Evolutionary conservation across 2,888 invertebrate genomes (phyloP), one percentile per base, ranked within the genome.

Genomic region (Tenthredo mesomela): DNA sequence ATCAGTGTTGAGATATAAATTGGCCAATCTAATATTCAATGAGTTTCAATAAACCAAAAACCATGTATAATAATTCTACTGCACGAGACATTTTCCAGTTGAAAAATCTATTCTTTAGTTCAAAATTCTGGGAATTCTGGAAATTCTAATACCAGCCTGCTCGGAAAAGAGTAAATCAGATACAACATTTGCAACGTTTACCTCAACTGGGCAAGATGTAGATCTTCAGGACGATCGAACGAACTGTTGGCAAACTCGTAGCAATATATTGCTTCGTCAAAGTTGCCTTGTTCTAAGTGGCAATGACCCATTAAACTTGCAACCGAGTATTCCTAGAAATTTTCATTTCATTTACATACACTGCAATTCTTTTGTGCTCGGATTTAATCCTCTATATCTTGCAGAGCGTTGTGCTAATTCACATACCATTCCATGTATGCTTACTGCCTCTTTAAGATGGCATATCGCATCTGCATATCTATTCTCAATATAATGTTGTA

Each of bases 271-370:
- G 90, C 90, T 25, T 88, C 84, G 21, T 84, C 40, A 0, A 86
- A 33, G 5, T 89, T 50, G 4, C 87, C 88, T 29, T 84, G 18
- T 87, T 89, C 87, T 25, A 88, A 88, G 25, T 88, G 84, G 54
- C 89, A 89, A 73, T 92, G 92, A 0, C 91, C 92, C 87, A 89
- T 88, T 25, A 92, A 85, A 78, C 89, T 88, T 65, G 89, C 86
- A 29, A 90, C 86, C 10, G 90, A 88, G 47, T 89, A 91, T 80
- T 92, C 91, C 92, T 92, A 33, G 21, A 61, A 65, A 65, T 84
- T 50, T 43, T 12, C 54, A 50, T 54, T 61, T 65, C 12, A 43
- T 58, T 43, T 54, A 77, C 2, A 50, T 37, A 29, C 5, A 15
- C 18, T 29, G 10, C 4, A 25, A 25, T 61, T 40, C 33, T 18